Percentiles rank a stretch among this genome's conserved stretches.
Evolutionary conservation across 2,113 vertebrate species (phyloP).

Genomic region (Salminus brasiliensis): DNA sequence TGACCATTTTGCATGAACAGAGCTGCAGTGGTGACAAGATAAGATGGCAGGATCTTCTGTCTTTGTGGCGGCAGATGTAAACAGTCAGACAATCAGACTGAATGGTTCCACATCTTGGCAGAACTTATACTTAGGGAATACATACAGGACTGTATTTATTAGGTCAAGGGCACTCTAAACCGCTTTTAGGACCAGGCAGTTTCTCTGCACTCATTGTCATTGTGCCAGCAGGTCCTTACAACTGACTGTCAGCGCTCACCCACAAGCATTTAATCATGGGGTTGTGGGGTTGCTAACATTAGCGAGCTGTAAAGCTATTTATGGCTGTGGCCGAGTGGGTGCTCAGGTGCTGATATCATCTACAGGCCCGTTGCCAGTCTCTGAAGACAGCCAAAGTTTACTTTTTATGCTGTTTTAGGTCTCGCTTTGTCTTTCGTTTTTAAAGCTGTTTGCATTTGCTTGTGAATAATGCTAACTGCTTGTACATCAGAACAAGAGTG

Average conservation of each 20-base stretch:
- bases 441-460: not conserved
- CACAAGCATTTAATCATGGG: slow-evolving; percentile 19
- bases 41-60: not conserved
- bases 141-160: not conserved
- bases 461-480: not conserved
- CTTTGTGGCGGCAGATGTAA: not conserved
- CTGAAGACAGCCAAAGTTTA: not conserved
- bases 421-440: not conserved
- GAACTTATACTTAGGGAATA: too few relatives aligned
- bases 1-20: not conserved
- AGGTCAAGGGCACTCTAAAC: not conserved
- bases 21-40: not conserved
- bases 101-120: not conserved
- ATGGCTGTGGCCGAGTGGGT: not conserved
- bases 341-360: not conserved
- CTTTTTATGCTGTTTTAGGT: not conserved
- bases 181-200: not conserved
- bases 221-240: not conserved
- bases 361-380: not conserved
- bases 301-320: slow-evolving; percentile 7
- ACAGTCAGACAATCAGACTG: not conserved
- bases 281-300: not conserved
- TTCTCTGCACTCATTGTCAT: not conserved
- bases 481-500: not conserved
- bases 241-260: not conserved